Conservation (phyloP, 2,888 invertebrate genomes). For the Hoplodrina blanda region DNA sequence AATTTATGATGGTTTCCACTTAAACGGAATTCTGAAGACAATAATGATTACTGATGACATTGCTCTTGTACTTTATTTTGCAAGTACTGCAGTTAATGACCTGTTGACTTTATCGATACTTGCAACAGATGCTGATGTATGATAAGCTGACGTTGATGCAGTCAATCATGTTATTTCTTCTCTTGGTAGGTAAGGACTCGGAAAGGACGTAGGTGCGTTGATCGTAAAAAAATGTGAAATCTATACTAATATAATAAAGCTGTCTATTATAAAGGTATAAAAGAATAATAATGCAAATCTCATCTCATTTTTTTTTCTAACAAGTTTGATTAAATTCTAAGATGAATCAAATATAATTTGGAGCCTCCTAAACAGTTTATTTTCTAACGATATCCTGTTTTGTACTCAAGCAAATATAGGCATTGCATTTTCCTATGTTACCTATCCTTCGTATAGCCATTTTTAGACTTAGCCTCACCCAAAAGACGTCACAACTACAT, state of each 20-base stretch:
- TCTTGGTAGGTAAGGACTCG: constrained; percentile 5
- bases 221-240: not conserved
- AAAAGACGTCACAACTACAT: constrained; percentile 27
- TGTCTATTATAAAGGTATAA: not conserved
- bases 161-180: not conserved
- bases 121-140: constrained; percentile 19
- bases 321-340: too few species aligned
- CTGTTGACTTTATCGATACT: constrained; percentile 15
- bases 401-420: not conserved
- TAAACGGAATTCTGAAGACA: not conserved
- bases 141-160: constrained; percentile 8
- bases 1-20: not conserved
- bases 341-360: not conserved
- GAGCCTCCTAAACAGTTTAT: not conserved
- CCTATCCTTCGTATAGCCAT: not conserved
- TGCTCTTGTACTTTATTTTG: constrained; percentile 4
- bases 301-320: not conserved
- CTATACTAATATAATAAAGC: too few species aligned
- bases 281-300: not conserved
- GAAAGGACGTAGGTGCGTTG: not conserved
- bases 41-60: not conserved
- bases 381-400: too few species aligned
- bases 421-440: not conserved
- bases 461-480: not conserved
- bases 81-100: constrained; percentile 4